Evolutionary conservation across 2,113 vertebrate species (phyloP), one percentile per base, ranked within the genome.

Genomic region (Neodontobutis hainanensis): DNA sequence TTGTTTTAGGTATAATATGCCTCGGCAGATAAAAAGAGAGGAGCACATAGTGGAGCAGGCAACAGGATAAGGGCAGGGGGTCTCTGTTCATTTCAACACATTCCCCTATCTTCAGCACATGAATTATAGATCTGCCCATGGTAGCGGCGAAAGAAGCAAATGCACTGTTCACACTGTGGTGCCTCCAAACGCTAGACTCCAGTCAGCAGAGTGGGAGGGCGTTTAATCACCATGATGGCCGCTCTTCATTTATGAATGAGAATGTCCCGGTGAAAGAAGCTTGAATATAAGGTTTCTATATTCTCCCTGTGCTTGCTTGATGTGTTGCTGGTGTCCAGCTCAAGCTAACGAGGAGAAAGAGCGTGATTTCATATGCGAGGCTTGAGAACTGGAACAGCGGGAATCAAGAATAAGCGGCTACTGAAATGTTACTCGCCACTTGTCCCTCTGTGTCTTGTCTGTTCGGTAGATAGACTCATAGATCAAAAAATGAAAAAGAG

Each of bases 61-160:
- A 64, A 72, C 68, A 84, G 64, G 51, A 68, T 67, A 68, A 83
- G 82, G 68, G 83, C 40, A 63, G 42, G 56, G 11, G 70, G 64
- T 66, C 70, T 61, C 68, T 69, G 51, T 83, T 81, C 70, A 81
- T 81, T 72, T 80, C 79, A 79, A 81, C 77, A 83, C 78, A 85
- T 75, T 83, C 44, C 63, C 75, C 48, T 74, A 73, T 85, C 63
- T 80, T 78, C 69, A 72, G 16, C 36, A 65, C 77, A 78, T 92
- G 83, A 92, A 91, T 91, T 87, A 92, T 90, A 76, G 81, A 92
- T 85, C 49, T 70, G 34, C 53, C 56, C 64, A 67, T 72, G 70
- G 50, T 47, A 65, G 61, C 80, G 60, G 61, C 65, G 70, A 27
- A 81, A 79, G 71, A 70, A 70, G 78, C 48, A 70, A 72, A 80